These are phyloP conservation scores for Coptodon rendalli DNA, from an alignment of 2,113 vertebrate genomes.

Conservation along the genomic window DNA sequence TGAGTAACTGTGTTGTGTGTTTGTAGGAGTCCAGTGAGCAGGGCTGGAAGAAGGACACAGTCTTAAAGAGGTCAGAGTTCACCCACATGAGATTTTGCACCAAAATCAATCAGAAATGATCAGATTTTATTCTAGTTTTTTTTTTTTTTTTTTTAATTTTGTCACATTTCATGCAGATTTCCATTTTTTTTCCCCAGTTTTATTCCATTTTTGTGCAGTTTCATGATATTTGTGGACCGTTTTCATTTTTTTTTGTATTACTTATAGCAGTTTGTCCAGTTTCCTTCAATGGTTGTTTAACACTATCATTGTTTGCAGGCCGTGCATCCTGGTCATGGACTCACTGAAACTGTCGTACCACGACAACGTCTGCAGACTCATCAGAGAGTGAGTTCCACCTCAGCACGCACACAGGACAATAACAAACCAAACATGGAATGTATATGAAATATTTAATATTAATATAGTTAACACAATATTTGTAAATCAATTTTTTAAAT, in stretches of 20 bases:
- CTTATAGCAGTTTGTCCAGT: not conserved
- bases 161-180: not conserved
- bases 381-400: slow-evolving; percentile 83
- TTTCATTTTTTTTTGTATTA: rapidly evolving
- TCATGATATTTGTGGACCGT: not conserved
- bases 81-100: not conserved
- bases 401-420: not conserved
- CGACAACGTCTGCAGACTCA: slow-evolving; percentile 80
- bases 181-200: not conserved
- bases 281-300: not conserved
- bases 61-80: slow-evolving; percentile 59
- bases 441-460: not conserved
- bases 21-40: slow-evolving; percentile 57
- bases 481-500: not conserved
- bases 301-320: slow-evolving; percentile 58
- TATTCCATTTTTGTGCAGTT: not conserved
- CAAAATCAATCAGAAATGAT: not conserved
- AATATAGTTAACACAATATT: not conserved
- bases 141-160: not conserved
- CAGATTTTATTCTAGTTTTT: not conserved
- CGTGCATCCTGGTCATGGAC: slow-evolving; percentile 91
- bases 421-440: not conserved
- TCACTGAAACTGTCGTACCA: slow-evolving; percentile 83
- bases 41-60: slow-evolving; percentile 10
- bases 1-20: not conserved